Conservation (phyloP, 1,140 invertebrate species). For the Drosophila sucinea region DNA sequence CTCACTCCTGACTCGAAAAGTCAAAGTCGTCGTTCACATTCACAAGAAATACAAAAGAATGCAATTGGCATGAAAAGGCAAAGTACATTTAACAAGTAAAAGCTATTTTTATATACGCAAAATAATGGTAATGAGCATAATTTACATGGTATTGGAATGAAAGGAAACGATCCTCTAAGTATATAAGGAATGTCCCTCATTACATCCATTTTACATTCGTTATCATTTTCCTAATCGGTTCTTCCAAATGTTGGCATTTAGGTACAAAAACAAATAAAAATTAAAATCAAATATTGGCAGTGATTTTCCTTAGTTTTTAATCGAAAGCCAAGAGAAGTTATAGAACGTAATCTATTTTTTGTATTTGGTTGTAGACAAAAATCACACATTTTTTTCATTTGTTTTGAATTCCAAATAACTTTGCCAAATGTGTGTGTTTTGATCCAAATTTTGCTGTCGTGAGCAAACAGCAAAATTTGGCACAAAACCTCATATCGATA, state of each 20-base stretch:
- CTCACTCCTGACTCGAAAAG: neutral
- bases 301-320: constrained; percentile 27
- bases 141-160: constrained; percentile 67
- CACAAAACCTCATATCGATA: constrained; percentile 45
- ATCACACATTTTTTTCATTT: constrained; percentile 54
- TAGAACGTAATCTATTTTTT: neutral
- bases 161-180: constrained; percentile 48
- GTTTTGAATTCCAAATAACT: constrained; percentile 14
- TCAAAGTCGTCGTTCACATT: constrained; percentile 12
- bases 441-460: constrained; percentile 77
- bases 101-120: constrained; percentile 72
- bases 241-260: constrained; percentile 70
- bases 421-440: constrained; percentile 42
- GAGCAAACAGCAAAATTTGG: constrained; percentile 81
- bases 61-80: constrained; percentile 66
- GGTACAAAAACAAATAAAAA: constrained; percentile 13
- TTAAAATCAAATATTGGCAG: constrained; percentile 37
- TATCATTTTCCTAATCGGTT: constrained; percentile 48
- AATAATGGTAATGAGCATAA: constrained; percentile 63
- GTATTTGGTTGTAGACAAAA: constrained; percentile 19
- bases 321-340: constrained; percentile 28
- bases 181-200: constrained; percentile 14
- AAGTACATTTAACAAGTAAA: constrained; percentile 44
- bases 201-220: constrained; percentile 19
- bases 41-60: constrained; percentile 35